Evolutionary conservation across 2,888 invertebrate genomes (phyloP).

Genomic region (Trissonchulus latispiculum): DNA sequence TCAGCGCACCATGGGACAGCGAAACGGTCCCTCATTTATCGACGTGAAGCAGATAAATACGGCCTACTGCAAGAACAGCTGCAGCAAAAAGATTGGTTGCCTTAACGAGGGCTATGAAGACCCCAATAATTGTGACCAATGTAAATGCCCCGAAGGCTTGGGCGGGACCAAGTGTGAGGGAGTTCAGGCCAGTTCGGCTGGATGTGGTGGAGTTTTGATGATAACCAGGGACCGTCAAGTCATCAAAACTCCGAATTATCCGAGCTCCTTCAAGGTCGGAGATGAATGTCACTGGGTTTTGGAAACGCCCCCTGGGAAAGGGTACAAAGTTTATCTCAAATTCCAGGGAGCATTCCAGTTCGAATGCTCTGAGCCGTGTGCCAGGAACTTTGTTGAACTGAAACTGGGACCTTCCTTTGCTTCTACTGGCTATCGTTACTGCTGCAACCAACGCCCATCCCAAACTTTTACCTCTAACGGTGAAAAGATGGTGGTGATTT

Average conservation of each 20-base stretch:
- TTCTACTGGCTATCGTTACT: conserved; percentile 39
- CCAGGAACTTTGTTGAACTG: conserved; percentile 39
- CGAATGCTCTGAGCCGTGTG: conserved; percentile 39
- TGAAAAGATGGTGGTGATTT: conserved; percentile 36
- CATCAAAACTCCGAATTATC: conserved; percentile 19
- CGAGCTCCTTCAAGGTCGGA: conserved; percentile 28
- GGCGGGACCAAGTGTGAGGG: conserved; percentile 34
- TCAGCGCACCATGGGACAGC: conserved; percentile 32
- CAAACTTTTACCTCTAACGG: conserved; percentile 32
- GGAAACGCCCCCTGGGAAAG: conserved; percentile 27
- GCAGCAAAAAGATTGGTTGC: conserved; percentile 24
- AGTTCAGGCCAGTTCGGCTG: conserved; percentile 28
- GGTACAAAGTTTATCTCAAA: conserved; percentile 30
- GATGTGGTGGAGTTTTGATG: conserved; percentile 17
- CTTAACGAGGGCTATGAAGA: conserved; percentile 35
- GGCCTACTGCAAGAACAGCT: conserved; percentile 21
- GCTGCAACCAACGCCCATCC: conserved; percentile 34
- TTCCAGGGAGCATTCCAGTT: conserved; percentile 35
- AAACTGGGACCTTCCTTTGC: conserved; percentile 33
- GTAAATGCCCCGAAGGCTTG: conserved; percentile 38
- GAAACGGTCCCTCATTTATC: conserved; percentile 38
- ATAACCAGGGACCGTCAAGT: not conserved
- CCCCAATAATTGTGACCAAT: conserved; percentile 37
- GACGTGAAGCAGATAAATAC: conserved; percentile 29
- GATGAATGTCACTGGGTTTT: conserved; percentile 38